A percentile compares a stretch with the other conserved stretches of the same genome.
phyloP scores from a whole-genome alignment of 2,113 vertebrate species.

The Butorides virescens region DNA sequence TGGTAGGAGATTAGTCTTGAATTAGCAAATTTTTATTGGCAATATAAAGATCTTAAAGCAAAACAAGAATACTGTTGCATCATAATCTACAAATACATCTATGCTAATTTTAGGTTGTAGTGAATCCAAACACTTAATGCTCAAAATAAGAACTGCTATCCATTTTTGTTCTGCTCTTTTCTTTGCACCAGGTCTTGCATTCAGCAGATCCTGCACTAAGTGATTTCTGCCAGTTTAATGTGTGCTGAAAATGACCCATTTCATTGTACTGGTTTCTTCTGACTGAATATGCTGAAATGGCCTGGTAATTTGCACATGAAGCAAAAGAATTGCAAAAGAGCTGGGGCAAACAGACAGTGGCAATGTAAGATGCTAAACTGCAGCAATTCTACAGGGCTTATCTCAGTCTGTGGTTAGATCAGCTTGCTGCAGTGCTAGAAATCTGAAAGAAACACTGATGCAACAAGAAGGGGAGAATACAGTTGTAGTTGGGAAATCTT shows the following conservation, averaged over 20 bases:
- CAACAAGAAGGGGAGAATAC: background rate
- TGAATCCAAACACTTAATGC: background rate
- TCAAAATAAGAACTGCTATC: background rate
- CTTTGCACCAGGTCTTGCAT: background rate
- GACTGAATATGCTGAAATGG: background rate
- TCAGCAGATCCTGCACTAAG: background rate
- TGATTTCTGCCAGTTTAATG: background rate
- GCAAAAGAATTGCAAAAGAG: background rate
- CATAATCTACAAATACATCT: background rate
- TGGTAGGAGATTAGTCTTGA: background rate
- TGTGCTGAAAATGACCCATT: background rate
- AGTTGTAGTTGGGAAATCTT: background rate
- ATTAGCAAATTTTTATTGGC: background rate
- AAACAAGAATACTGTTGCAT: background rate
- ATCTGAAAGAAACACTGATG: background rate
- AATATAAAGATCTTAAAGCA: background rate
- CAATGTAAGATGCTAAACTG: background rate
- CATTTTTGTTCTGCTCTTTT: background rate
- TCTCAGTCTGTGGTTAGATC: background rate
- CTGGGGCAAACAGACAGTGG: background rate
- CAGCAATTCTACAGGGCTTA: background rate
- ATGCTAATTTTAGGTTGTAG: background rate
- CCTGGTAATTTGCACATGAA: background rate
- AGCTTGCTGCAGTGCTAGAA: background rate
- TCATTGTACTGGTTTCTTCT: background rate